Conservation (phyloP, 2,113 vertebrate genomes). For the Potamarius usumacintae region DNA sequence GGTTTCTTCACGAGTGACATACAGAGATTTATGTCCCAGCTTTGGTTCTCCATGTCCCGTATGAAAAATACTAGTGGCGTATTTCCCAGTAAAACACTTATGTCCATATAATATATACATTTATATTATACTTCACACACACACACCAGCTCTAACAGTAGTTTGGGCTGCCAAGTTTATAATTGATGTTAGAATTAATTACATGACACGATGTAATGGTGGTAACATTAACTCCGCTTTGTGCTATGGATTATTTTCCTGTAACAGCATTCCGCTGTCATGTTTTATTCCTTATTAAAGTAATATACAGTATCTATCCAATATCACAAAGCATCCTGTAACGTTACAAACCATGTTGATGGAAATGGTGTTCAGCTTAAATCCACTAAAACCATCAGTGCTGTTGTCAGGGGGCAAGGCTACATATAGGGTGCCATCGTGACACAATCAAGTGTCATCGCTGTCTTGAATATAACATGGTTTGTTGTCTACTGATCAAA, state of each 20-base stretch:
- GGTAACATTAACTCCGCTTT: background rate
- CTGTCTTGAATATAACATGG: too few species aligned
- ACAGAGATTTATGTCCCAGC: too few species aligned
- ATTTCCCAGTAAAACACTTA: too few species aligned
- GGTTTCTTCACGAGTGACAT: too few species aligned
- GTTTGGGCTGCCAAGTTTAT: background rate
- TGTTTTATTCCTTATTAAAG: background rate
- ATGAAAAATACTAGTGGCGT: too few species aligned
- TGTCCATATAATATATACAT: background rate
- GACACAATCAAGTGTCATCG: too few species aligned
- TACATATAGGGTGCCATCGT: background rate
- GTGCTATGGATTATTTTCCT: background rate
- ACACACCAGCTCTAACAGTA: background rate
- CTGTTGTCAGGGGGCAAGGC: background rate
- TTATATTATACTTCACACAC: background rate
- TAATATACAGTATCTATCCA: background rate
- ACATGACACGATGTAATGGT: background rate
- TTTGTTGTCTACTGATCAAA: background rate
- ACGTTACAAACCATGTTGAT: background rate
- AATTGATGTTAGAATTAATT: background rate
- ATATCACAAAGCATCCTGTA: background rate
- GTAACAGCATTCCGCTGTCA: background rate
- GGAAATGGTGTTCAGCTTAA: background rate
- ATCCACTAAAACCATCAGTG: background rate
- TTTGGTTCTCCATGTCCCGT: too few species aligned